These are phyloP conservation scores for Plebejus anna DNA, from an alignment of 2,888 invertebrate genomes.

Conservation along the genomic window DNA sequence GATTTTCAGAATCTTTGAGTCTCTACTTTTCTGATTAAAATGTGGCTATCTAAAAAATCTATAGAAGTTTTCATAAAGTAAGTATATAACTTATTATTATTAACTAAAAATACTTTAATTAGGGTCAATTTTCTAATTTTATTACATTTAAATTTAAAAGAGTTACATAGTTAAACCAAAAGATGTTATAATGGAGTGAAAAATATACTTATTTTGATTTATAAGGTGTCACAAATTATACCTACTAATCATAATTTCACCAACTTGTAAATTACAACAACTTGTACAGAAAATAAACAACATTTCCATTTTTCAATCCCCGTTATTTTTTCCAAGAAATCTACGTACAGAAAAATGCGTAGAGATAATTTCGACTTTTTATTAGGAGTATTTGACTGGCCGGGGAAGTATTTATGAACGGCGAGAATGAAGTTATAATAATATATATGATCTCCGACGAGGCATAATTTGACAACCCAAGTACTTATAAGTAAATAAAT, in stretches of 20 bases:
- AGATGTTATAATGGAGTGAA: too few species aligned
- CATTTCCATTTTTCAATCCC: not conserved
- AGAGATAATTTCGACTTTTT: conserved; percentile 1
- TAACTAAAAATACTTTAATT: not conserved
- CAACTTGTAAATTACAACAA: too few species aligned
- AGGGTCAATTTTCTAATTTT: too few species aligned
- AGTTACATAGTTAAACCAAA: too few species aligned
- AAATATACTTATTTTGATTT: too few species aligned
- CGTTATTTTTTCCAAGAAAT: not conserved
- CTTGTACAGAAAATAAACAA: not conserved
- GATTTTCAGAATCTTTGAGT: not conserved
- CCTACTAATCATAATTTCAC: too few species aligned
- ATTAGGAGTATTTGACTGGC: not conserved
- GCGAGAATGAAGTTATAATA: conserved; percentile 1
- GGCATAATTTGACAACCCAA: not conserved
- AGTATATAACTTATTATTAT: too few species aligned
- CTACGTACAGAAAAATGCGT: not conserved
- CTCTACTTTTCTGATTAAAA: not conserved
- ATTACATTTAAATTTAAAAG: too few species aligned
- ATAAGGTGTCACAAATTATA: too few species aligned
- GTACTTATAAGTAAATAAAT: not conserved
- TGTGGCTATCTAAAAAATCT: not conserved
- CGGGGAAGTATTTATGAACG: not conserved
- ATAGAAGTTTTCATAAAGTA: too few species aligned
- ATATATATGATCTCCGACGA: not conserved